Conservation (phyloP, 2,797 vertebrate species). For the Synaphobranchus kaupii region DNA sequence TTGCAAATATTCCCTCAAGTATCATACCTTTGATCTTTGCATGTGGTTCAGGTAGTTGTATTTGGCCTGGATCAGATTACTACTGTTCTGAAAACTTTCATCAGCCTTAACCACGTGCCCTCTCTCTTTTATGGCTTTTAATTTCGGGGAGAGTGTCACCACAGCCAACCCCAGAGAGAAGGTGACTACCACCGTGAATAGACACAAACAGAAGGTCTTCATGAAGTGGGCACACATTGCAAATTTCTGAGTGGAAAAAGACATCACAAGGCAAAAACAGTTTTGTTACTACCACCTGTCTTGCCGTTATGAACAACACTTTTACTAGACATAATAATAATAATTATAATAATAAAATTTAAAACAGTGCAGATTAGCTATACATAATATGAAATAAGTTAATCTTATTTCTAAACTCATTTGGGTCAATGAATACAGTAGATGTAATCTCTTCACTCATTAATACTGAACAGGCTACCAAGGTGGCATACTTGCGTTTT, state of each 20-base stretch:
- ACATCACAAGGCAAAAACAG: no score
- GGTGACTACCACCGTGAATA: conserved; percentile 61
- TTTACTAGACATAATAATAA: not conserved
- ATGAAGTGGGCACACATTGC: conserved; percentile 46
- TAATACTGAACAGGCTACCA: not conserved
- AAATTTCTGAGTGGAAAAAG: not conserved
- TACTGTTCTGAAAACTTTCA: not conserved
- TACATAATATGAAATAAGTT: not conserved
- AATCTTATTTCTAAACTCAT: not conserved
- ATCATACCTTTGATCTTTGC: conserved; percentile 64
- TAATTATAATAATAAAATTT: not conserved
- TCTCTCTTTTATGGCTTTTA: not conserved
- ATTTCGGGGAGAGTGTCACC: conserved; percentile 53
- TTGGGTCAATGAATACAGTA: not conserved
- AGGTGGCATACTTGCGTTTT: not conserved
- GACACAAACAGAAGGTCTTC: conserved; percentile 60
- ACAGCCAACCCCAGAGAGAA: conserved; percentile 51
- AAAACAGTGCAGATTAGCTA: not conserved
- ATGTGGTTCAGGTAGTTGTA: conserved; percentile 66
- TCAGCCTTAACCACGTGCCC: not conserved
- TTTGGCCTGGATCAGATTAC: not conserved
- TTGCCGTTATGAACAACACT: not conserved
- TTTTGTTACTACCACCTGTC: not conserved
- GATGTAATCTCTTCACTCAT: not conserved
- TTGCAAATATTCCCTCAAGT: not conserved